Percentiles rank a stretch among this genome's conserved stretches.
Conservation (phyloP, 2,113 vertebrate genomes). For the Malurus alboscapulatus region DNA sequence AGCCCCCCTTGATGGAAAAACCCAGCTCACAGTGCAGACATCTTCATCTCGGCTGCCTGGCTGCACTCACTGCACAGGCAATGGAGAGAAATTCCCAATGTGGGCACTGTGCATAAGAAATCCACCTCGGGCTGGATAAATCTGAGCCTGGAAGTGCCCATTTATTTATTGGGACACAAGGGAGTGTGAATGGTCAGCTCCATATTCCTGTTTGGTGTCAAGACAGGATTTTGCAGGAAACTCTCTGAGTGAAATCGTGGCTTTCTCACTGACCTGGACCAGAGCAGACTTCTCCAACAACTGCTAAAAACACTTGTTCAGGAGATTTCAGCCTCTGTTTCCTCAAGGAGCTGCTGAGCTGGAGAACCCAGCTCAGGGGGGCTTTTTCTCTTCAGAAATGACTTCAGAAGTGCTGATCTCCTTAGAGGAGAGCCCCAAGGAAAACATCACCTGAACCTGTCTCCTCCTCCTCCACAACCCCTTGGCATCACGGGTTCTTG, state of each 20-base stretch:
- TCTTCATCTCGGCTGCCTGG: neutral
- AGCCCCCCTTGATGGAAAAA: slow-evolving; percentile 39
- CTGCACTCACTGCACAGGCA: neutral
- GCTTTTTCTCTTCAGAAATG: neutral
- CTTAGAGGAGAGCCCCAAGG: neutral
- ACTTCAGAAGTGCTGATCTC: neutral
- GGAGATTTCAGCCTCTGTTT: neutral
- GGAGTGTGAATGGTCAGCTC: neutral
- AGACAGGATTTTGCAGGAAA: neutral
- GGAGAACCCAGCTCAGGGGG: neutral
- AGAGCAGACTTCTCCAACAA: neutral
- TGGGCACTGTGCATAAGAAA: neutral
- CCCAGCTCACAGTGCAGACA: neutral
- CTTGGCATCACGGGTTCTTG: neutral
- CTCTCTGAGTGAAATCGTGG: neutral
- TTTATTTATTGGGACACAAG: neutral
- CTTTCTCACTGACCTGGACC: neutral
- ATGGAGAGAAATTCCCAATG: neutral
- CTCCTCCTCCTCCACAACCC: neutral
- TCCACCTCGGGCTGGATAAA: neutral
- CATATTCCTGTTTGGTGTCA: neutral
- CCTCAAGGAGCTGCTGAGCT: neutral
- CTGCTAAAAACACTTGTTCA: neutral
- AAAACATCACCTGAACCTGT: neutral
- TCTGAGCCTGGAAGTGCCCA: neutral